Base-by-base conservation (phyloP, 2,888 invertebrate genomes). In the Erebia epiphron region DNA sequence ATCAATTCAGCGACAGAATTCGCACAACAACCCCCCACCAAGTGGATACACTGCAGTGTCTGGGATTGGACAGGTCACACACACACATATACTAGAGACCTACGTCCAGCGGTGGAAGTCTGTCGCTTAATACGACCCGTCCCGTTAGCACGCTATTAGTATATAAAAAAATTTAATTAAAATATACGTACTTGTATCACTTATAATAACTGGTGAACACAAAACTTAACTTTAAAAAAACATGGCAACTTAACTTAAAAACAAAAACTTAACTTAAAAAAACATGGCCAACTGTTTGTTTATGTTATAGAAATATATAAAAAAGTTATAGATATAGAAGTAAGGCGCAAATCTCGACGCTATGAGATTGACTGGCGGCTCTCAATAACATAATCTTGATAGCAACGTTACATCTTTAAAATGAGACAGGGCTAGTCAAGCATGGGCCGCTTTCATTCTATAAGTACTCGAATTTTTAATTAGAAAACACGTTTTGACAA, bases 351-450 rank as follows among this genome's bases (percentile, higher is more conserved):
- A 72, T 68, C 72, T 66, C 67, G 56, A 50, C 54, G 67, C 50
- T 26, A n/a, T 56, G 62, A 57, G 61, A 72, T 57, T 68, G 73
- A 74, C 73, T 74, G 72, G 35, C 60, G 50, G 35, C 62, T 26
- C 46, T 52, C 60, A 49, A 58, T 62, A 62, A 60, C 52, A 67
- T 64, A 49, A 73, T 74, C 73, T 70, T 62, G 69, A 73, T 73
- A 66, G 69, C 50, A 41, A 21, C 14, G 26, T n/a, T 57, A 69
- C 64, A 52, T 64, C 57, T 70, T 62, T 46, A 54, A 54, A 63
- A 62, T 63, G 58, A 54, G 54, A n/a, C 74, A 75, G 75, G 72
- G 74, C 54, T 69, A 54, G 35, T 69, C 54, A 74, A 69, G 10
- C 35, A 13, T 49, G 64, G 64, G 35, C 50, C 61, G 61, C 60